Evolutionary conservation across 2,888 invertebrate genomes (phyloP).

Genomic region (Theretra japonica): DNA sequence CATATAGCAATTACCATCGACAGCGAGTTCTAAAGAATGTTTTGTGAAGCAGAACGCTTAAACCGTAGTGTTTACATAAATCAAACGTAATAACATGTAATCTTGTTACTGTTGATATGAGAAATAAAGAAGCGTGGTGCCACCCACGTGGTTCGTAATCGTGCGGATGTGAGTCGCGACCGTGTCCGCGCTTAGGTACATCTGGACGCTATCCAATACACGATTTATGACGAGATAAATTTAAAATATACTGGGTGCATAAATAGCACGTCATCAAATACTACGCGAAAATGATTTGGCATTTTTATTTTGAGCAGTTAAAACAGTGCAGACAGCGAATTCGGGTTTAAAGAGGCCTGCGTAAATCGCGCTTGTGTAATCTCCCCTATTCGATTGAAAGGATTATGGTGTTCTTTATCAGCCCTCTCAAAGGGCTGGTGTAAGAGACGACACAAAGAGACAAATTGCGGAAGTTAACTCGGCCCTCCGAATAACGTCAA

Average conservation of each 20-base stretch:
- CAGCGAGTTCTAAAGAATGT: not conserved
- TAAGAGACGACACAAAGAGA: slow-evolving; percentile 46
- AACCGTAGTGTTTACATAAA: slow-evolving; percentile 11
- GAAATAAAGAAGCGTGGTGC: slow-evolving; percentile 36
- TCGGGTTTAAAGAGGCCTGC: slow-evolving; percentile 49
- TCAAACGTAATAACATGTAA: slow-evolving; percentile 49
- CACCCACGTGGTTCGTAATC: slow-evolving; percentile 67
- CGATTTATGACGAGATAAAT: slow-evolving; percentile 72
- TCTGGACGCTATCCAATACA: slow-evolving; percentile 73
- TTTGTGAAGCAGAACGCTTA: not conserved
- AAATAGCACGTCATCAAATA: slow-evolving; percentile 57
- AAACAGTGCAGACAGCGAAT: slow-evolving; percentile 39
- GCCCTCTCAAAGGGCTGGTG: slow-evolving; percentile 45
- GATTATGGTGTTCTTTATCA: slow-evolving; percentile 74
- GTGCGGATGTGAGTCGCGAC: slow-evolving; percentile 48
- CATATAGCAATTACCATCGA: not conserved
- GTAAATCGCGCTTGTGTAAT: slow-evolving; percentile 64
- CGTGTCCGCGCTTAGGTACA: slow-evolving; percentile 39
- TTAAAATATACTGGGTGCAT: slow-evolving; percentile 69
- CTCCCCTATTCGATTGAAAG: slow-evolving; percentile 69
- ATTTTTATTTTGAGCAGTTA: slow-evolving; percentile 41
- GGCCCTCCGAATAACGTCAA: slow-evolving; percentile 16
- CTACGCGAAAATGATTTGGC: slow-evolving; percentile 48
- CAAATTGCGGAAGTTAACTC: slow-evolving; percentile 64
- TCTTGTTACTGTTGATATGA: slow-evolving; percentile 54